Evolutionary conservation across 1,140 invertebrate genomes (phyloP).

Genomic region (Lerema accius): DNA sequence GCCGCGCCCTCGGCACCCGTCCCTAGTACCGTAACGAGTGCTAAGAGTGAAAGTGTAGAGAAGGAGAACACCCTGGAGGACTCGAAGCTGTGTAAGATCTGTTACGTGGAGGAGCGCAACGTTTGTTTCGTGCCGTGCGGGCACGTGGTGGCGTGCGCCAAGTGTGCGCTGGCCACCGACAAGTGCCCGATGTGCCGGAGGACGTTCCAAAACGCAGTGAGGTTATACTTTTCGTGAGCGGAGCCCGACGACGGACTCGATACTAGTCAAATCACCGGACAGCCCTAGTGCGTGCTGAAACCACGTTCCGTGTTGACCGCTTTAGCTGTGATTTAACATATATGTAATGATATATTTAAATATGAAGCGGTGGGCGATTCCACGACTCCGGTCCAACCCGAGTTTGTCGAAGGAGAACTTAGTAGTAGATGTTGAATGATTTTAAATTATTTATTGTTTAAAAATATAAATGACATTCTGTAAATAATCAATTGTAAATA

Average conservation of each 20-base stretch:
- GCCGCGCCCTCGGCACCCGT: conserved; percentile 29
- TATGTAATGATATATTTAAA: conserved; percentile 48
- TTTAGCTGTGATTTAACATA: conserved; percentile 61
- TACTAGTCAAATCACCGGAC: conserved; percentile 64
- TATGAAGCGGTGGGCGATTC: conserved; percentile 47
- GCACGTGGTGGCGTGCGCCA: conserved; percentile 93
- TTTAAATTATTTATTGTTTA: conserved; percentile 67
- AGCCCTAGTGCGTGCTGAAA: conserved; percentile 62
- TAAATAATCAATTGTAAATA: conserved; percentile 70
- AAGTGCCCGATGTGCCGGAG: conserved; percentile 94
- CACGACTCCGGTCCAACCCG: conserved; percentile 40
- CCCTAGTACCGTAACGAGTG: conserved; percentile 22
- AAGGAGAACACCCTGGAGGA: conserved; percentile 59
- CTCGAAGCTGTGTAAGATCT: conserved; percentile 84
- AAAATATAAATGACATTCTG: conserved; percentile 50
- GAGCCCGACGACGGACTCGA: conserved; percentile 47
- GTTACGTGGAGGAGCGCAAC: conserved; percentile 90
- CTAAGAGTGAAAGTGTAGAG: conserved; percentile 35
- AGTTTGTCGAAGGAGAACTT: conserved; percentile 47
- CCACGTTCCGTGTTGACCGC: conserved; percentile 50
- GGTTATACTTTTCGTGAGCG: conserved; percentile 77
- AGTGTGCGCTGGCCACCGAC: conserved; percentile 87
- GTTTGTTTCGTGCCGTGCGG: conserved; percentile 93
- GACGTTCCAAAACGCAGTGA: conserved; percentile 79
- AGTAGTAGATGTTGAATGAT: conserved; percentile 60